Conservation (phyloP, 2,797 vertebrate genomes). For the Acipenser oxyrinchus region DNA sequence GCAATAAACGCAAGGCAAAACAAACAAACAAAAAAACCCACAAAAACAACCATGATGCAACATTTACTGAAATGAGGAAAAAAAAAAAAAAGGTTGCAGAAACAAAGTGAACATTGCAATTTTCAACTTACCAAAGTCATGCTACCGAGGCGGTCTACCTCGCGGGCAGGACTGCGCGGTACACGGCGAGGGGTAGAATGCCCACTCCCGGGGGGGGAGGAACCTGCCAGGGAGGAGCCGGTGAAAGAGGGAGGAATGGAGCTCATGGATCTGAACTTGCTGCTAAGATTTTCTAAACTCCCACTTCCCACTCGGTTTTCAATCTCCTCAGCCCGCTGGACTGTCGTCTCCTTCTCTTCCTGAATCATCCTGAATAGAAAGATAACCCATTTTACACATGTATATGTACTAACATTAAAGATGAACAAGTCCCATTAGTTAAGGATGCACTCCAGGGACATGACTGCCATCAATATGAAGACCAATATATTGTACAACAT, state of each 20-base stretch:
- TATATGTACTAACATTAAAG: neutral
- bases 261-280: constrained; percentile 74
- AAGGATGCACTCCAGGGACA: no score
- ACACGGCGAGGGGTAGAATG: constrained; percentile 77
- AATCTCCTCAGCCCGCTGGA: constrained; percentile 87
- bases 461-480: no score
- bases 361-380: constrained; percentile 76
- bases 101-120: neutral
- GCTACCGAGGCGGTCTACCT: constrained; percentile 85
- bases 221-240: constrained; percentile 55
- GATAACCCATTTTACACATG: neutral
- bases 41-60: neutral
- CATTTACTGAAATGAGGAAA: no score
- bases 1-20: neutral
- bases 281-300: constrained; percentile 65
- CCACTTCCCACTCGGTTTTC: constrained; percentile 83
- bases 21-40: no score
- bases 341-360: constrained; percentile 91
- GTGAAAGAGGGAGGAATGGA: constrained; percentile 66
- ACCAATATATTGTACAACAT: no score
- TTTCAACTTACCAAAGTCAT: constrained; percentile 81
- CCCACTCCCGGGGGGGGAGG: constrained; percentile 84
- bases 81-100: no score
- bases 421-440: no score
- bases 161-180: constrained; percentile 81